A percentile compares a stretch with the other conserved stretches of the same genome.
Evolutionary conservation across 2,113 vertebrate species (phyloP).

Genomic region (Campylomormyrus numenius): DNA sequence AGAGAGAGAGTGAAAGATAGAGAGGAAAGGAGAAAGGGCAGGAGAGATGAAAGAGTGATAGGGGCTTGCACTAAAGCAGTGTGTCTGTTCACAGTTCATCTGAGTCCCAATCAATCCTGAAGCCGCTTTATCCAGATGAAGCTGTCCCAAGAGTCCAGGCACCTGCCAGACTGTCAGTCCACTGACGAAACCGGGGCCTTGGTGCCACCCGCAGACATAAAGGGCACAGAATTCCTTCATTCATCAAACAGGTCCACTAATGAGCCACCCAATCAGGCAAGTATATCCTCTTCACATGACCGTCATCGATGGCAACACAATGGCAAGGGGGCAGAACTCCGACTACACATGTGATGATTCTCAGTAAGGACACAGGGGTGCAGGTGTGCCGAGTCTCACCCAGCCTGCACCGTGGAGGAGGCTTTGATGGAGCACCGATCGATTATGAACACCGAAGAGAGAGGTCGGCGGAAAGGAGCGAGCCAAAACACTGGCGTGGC

Average conservation of each 20-base stretch:
- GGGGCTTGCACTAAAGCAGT: neutral
- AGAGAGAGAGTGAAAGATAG: conserved; percentile 24
- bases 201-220: neutral
- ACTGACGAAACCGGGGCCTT: neutral
- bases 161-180: neutral
- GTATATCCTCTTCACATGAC: neutral
- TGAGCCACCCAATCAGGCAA: neutral
- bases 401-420: neutral
- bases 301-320: neutral
- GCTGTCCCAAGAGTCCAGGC: neutral
- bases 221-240: neutral
- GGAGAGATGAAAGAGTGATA: neutral
- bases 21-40: conserved; percentile 28
- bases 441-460: conserved; percentile 2
- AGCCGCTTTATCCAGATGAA: conserved; percentile 18
- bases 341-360: neutral
- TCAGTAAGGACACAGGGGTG: conserved; percentile 1
- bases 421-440: neutral
- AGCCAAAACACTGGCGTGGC: neutral
- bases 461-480: neutral
- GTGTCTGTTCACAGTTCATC: conserved; percentile 13
- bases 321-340: neutral
- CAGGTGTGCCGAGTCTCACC: conserved; percentile 10
- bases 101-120: conserved; percentile 17
- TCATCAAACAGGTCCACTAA: neutral